phyloP scores from a whole-genome alignment of 2,113 vertebrate species.

The Otus sunia region DNA sequence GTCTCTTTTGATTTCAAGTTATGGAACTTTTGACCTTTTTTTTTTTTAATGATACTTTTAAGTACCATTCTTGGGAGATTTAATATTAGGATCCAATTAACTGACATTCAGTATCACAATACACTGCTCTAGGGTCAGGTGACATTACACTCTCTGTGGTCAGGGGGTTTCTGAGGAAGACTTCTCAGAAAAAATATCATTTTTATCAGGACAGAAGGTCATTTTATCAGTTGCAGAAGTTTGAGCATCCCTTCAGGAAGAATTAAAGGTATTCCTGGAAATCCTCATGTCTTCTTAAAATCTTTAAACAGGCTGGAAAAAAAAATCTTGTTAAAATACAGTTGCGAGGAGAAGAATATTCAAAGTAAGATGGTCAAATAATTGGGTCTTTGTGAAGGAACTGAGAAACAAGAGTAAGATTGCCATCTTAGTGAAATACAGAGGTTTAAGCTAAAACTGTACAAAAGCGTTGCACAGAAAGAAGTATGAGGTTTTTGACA shows the following conservation, averaged over 20 bases:
- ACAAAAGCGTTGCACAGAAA: neutral
- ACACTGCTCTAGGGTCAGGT: neutral
- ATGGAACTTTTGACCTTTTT: neutral
- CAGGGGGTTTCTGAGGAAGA: neutral
- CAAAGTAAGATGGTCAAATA: neutral
- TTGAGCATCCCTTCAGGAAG: neutral
- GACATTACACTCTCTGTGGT: neutral
- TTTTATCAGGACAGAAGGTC: neutral
- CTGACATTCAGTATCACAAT: rapidly evolving
- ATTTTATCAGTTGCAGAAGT: rapidly evolving
- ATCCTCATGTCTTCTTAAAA: neutral
- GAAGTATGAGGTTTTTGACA: neutral
- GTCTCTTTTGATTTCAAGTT: neutral
- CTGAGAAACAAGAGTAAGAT: neutral
- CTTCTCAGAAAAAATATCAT: neutral
- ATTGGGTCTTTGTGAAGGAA: neutral
- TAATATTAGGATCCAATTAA: rapidly evolving
- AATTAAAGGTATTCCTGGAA: neutral
- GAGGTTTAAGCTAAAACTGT: neutral
- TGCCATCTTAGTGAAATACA: neutral
- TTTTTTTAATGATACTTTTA: neutral
- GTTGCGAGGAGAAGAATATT: neutral
- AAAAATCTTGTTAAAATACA: neutral
- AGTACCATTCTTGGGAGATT: neutral
- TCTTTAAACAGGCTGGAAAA: neutral